Base-by-base conservation (phyloP, 2,888 invertebrate genomes). In the Catocala nupta region DNA sequence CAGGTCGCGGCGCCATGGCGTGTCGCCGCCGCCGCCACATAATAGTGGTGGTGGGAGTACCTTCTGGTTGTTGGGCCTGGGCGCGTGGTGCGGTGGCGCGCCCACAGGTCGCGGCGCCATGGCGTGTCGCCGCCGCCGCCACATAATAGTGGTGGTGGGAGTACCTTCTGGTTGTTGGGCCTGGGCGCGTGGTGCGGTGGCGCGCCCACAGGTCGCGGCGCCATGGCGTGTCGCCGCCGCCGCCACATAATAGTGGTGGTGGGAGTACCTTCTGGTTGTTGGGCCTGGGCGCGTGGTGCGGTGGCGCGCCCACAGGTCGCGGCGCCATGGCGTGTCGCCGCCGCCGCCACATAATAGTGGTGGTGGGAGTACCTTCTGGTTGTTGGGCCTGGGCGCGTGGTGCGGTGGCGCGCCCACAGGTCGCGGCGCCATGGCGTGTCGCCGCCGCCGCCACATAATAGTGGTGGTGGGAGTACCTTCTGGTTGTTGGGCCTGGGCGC, bases 311-410 rank as follows among this genome's bases (percentile, higher is more conserved):
- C 0, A 25, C 36, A 9, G 45, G 55, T 12, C 48, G 10, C 63
- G 63, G 47, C 62, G 63, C 12, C 66, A 58, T 55, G 54, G 55
- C 68, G 63, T 76, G 69, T 68, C 80, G 10, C 70, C 68, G 2
- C 63, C 68, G 8, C 55, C 65, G 5, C 33, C 51, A 25, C 25
- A 25, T 25, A 3, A 25, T 25, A 25, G 25, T 12, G 12, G n/a
- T 12, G 5, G 3, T 10, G 9, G 1, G 8, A 16, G 11, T 48
- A 52, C 71, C 66, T 68, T 63, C 50, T 59, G 25, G 25, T 25
- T 25, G 25, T 25, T 25, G 36, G 36, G 8, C 36, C 36, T 39
- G 36, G 8, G 36, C 36, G 36, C 42, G 47, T 51, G 3, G 52
- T 45, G 47, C 55, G 3, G 52, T 48, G 16, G 39, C 11, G n/a